Conservation (phyloP, 1,140 invertebrate genomes). For the Drosophila leontia region DNA sequence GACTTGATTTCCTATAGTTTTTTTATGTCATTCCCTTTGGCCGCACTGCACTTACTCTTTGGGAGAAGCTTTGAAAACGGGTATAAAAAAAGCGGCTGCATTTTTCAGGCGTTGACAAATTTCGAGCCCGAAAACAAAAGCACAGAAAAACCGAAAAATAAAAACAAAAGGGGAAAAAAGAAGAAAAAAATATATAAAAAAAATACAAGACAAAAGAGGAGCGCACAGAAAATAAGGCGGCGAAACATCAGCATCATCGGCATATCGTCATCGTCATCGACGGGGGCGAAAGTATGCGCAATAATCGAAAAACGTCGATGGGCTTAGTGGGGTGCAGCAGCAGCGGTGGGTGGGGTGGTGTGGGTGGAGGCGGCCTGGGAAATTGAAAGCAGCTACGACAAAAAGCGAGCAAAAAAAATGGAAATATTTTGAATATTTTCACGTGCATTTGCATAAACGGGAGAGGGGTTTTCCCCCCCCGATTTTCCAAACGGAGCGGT, state of each 20-base stretch:
- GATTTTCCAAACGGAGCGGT: conserved; percentile 28
- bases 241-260: conserved; percentile 32
- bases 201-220: conserved; percentile 18
- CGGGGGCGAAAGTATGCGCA: conserved; percentile 72
- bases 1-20: conserved; percentile 1
- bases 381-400: conserved; percentile 64
- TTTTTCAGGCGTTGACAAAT: conserved; percentile 80
- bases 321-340: conserved; percentile 1
- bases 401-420: conserved; percentile 36
- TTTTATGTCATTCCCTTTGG: not conserved
- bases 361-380: conserved; percentile 21
- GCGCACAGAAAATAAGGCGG: conserved; percentile 39
- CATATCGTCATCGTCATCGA: conserved; percentile 34
- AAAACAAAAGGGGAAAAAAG: conserved; percentile 27
- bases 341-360: not conserved
- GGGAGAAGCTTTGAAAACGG: too few relatives aligned
- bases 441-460: conserved; percentile 79
- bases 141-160: conserved; percentile 24
- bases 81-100: conserved; percentile 25
- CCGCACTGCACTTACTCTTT: too few relatives aligned
- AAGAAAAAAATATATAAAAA: not conserved
- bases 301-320: conserved; percentile 77
- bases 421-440: conserved; percentile 83
- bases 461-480: not conserved
- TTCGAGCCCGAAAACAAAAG: conserved; percentile 73